These are phyloP conservation scores for Latrodectus elegans DNA, from an alignment of 2,888 invertebrate species.

Conservation along the genomic window DNA sequence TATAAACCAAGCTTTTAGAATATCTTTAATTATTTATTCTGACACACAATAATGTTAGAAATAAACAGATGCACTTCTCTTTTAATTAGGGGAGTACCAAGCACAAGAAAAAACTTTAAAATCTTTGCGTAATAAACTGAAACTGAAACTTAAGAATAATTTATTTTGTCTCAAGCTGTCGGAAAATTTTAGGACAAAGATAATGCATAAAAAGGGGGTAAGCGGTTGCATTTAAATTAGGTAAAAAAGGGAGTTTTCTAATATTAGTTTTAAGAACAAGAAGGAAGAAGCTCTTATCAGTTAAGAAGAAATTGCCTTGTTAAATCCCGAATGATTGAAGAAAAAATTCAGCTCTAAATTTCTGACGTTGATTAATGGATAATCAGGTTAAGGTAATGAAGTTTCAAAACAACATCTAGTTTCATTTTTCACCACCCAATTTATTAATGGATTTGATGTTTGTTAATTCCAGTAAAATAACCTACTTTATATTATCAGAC, in stretches of 20 bases:
- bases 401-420: constrained; percentile 50
- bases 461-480: neutral
- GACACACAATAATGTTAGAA: too few species aligned
- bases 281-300: constrained; percentile 20
- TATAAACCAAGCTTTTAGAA: too few species aligned
- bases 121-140: constrained; percentile 2
- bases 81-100: too few species aligned
- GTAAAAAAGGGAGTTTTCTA: constrained; percentile 22
- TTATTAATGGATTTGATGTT: constrained; percentile 29
- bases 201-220: neutral
- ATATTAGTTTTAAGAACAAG: constrained; percentile 32
- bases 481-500: neutral
- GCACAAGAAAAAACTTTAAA: neutral
- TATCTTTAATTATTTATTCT: too few species aligned
- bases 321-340: constrained; percentile 43
- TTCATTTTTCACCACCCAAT: constrained; percentile 50
- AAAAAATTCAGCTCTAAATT: constrained; percentile 31
- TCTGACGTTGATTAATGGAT: constrained; percentile 59
- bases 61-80: too few species aligned
- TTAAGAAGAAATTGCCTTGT: constrained; percentile 24
- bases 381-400: constrained; percentile 58
- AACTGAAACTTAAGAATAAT: constrained; percentile 33
- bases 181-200: constrained; percentile 31
- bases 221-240: constrained; percentile 16
- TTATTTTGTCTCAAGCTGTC: constrained; percentile 18